Conservation (phyloP, 2,888 invertebrate species). For the Megastigmus dorsalis region DNA sequence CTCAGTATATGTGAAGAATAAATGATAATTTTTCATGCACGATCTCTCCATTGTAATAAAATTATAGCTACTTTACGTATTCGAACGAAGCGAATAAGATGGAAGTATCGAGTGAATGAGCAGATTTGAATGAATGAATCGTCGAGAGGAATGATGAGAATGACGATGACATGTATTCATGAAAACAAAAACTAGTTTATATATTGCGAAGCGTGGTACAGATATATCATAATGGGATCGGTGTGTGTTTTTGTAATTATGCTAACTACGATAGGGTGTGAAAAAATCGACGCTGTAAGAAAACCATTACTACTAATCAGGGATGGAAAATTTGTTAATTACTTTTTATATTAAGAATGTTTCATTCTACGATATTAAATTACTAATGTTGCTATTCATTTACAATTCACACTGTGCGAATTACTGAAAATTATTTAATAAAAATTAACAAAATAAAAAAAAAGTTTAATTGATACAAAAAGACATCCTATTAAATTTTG, state of each 20-base stretch:
- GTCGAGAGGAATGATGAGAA: conserved; percentile 39
- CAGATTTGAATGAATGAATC: conserved; percentile 46
- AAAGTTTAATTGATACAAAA: no score
- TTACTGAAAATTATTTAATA: no score
- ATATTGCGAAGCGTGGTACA: conserved; percentile 46
- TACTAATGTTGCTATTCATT: no score
- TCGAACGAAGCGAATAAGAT: conserved; percentile 48
- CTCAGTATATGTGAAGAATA: conserved; percentile 30
- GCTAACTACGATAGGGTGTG: conserved; percentile 40
- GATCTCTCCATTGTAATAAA: conserved; percentile 38
- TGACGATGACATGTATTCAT: conserved; percentile 38
- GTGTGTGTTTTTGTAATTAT: conserved; percentile 35
- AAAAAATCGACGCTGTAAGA: conserved; percentile 26
- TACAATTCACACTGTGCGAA: no score
- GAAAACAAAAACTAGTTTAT: conserved; percentile 42
- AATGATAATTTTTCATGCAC: conserved; percentile 48
- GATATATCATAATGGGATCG: conserved; percentile 19
- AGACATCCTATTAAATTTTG: no score
- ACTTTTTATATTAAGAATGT: neutral
- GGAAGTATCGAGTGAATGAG: conserved; percentile 39
- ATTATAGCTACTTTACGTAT: conserved; percentile 41
- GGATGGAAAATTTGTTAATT: conserved; percentile 41
- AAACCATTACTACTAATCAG: conserved; percentile 29
- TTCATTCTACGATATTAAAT: neutral
- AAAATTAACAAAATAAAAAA: no score